Conservation (phyloP, 2,797 vertebrate species). For the Phrynocephalus forsythii region DNA sequence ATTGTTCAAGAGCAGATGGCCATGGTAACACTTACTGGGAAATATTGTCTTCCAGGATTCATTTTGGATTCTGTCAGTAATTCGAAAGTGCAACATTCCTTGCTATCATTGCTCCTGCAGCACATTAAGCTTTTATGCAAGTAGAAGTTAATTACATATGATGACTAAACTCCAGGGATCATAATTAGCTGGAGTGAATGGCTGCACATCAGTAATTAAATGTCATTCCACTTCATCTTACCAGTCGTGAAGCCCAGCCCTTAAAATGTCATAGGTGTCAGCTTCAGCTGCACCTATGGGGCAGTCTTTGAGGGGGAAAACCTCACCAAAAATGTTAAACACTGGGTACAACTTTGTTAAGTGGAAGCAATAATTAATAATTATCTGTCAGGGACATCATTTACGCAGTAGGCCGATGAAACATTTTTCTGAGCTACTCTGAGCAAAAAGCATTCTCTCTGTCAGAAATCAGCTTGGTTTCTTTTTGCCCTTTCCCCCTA, state of each 20-base stretch:
- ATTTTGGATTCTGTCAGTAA: constrained; percentile 84
- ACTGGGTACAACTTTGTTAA: constrained; percentile 38
- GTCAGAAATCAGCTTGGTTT: not conserved
- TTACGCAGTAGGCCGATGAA: constrained; percentile 24
- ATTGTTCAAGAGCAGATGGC: constrained; percentile 71
- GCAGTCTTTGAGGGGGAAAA: constrained; percentile 27
- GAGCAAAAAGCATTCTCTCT: not conserved
- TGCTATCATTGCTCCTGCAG: constrained; percentile 72
- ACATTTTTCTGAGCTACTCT: constrained; percentile 35
- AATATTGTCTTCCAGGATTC: constrained; percentile 75
- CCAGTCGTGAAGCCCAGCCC: constrained; percentile 79
- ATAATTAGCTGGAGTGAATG: constrained; percentile 90
- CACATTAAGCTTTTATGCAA: constrained; percentile 92
- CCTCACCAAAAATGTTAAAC: not conserved
- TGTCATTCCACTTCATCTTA: constrained; percentile 90
- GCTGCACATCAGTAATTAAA: constrained; percentile 94
- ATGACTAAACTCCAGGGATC: constrained; percentile 92
- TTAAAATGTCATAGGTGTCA: constrained; percentile 75
- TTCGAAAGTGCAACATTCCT: constrained; percentile 80
- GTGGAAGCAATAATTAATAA: constrained; percentile 52
- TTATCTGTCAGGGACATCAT: constrained; percentile 23
- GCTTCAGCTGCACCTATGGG: constrained; percentile 25
- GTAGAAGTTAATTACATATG: constrained; percentile 94
- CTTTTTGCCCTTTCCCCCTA: not conserved
- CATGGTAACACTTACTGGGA: constrained; percentile 62